Conservation (phyloP, 2,888 invertebrate genomes). For the Meiosimyza platycephala region DNA sequence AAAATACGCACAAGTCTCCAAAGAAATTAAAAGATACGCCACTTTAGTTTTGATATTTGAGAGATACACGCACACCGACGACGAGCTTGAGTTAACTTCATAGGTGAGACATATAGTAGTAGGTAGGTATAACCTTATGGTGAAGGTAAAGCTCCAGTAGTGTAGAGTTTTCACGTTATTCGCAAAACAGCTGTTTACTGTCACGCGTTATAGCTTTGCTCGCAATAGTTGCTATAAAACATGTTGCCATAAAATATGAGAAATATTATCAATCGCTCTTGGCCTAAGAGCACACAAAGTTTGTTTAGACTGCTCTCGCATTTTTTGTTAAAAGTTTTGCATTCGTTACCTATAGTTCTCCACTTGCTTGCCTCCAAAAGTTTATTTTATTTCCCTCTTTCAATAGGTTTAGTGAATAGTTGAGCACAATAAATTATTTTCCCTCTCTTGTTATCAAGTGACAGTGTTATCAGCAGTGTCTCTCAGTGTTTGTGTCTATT, state of each 20-base stretch:
- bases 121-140: not conserved
- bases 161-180: not conserved
- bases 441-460: not conserved
- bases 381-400: no score
- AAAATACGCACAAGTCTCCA: not conserved
- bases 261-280: not conserved
- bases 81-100: not conserved
- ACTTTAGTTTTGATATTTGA: not conserved
- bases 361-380: not conserved
- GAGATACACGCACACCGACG: not conserved
- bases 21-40: not conserved
- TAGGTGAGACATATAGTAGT: not conserved
- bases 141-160: not conserved
- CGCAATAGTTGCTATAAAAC: not conserved
- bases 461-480: conserved; percentile 15
- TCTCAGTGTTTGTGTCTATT: not conserved
- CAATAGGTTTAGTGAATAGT: not conserved
- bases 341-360: not conserved
- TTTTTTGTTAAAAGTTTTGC: no score
- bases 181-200: conserved; percentile 8
- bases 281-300: no score
- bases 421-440: not conserved
- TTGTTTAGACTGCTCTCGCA: not conserved
- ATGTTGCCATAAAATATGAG: not conserved
- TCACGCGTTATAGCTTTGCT: not conserved